Evolutionary conservation across 1,140 invertebrate genomes (phyloP).

Genomic region (Papilio aristodemus): DNA sequence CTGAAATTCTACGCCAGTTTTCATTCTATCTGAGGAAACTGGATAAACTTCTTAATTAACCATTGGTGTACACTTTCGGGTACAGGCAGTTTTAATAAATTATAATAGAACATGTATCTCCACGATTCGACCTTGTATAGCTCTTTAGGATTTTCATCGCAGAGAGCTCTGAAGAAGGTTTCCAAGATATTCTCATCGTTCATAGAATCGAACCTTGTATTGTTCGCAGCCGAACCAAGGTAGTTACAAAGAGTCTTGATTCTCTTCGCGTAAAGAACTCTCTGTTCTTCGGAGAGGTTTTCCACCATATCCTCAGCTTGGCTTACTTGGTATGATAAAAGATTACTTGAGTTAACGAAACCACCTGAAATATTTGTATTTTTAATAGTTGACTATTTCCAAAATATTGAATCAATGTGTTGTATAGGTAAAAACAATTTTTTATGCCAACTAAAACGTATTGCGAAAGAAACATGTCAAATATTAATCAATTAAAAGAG

Average conservation of each 20-base stretch:
- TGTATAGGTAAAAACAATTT: too few relatives aligned
- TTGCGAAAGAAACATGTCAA: too few relatives aligned
- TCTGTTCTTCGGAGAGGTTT: slow-evolving; percentile 63
- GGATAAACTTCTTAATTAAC: slow-evolving; percentile 65
- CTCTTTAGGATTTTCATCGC: slow-evolving; percentile 55
- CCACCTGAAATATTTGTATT: slow-evolving; percentile 58
- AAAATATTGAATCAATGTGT: background rate
- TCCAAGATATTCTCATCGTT: slow-evolving; percentile 66
- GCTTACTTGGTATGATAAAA: slow-evolving; percentile 52
- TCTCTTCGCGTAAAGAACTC: slow-evolving; percentile 53
- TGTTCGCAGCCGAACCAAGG: slow-evolving; percentile 45
- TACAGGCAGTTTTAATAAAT: slow-evolving; percentile 65
- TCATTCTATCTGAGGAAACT: slow-evolving; percentile 45
- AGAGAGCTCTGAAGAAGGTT: slow-evolving; percentile 63
- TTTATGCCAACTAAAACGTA: too few relatives aligned
- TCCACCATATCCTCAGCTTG: slow-evolving; percentile 55
- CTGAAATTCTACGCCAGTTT: background rate
- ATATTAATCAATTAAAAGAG: too few relatives aligned
- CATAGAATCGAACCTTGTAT: slow-evolving; percentile 58
- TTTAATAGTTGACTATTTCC: background rate
- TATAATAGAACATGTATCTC: slow-evolving; percentile 73
- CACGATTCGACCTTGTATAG: slow-evolving; percentile 71
- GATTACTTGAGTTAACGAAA: slow-evolving; percentile 62
- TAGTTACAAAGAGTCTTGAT: slow-evolving; percentile 58
- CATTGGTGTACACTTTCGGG: slow-evolving; percentile 51